A percentile compares a stretch with the other conserved stretches of the same genome.
These are phyloP conservation scores for Dendrolimus punctatus DNA, from an alignment of 1,140 invertebrate species.

Conservation along the genomic window DNA sequence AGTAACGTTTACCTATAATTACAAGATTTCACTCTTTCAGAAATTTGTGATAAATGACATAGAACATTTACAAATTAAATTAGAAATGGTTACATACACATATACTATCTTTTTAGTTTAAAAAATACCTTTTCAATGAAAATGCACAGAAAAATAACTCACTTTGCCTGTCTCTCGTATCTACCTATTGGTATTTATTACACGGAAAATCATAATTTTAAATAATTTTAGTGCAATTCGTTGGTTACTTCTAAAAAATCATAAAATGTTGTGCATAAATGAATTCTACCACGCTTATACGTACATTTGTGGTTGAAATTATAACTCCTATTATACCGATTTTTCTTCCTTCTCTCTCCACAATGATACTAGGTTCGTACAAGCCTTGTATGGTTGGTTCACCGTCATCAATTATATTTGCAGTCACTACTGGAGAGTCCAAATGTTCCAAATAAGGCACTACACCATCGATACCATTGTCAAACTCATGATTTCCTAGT, in stretches of 20 bases:
- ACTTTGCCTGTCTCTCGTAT: too few relatives aligned
- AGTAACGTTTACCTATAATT: not conserved
- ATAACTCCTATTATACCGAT: constrained; percentile 90
- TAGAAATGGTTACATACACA: not conserved
- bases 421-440: constrained; percentile 77
- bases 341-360: constrained; percentile 74
- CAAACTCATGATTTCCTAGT: constrained; percentile 93
- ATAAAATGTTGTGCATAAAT: too few relatives aligned
- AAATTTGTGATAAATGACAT: too few relatives aligned
- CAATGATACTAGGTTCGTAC: constrained; percentile 75
- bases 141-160: too few relatives aligned
- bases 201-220: too few relatives aligned
- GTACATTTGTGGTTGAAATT: constrained; percentile 79
- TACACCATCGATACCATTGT: constrained; percentile 81
- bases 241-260: too few relatives aligned
- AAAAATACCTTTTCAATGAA: too few relatives aligned
- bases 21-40: too few relatives aligned
- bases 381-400: constrained; percentile 79
- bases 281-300: constrained; percentile 22
- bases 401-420: constrained; percentile 81
- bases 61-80: too few relatives aligned
- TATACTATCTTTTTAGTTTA: not conserved
- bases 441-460: constrained; percentile 81
- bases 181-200: too few relatives aligned
- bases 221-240: too few relatives aligned